Conservation (phyloP, 2,113 vertebrate genomes). For the Danio rerio region GRCz12tu NC_133195.1:18114001-18114500, state of each 20-base stretch:
- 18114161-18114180: not conserved
- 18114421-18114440: conserved; percentile 11
- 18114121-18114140: not conserved
- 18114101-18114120: conserved; percentile 68
- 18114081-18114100: conserved; percentile 72
- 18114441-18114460: conserved; percentile 11
- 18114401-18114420: conserved; percentile 33
- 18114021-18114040: conserved; percentile 26
- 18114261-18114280: not conserved
- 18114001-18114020: conserved; percentile 60
- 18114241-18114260: not conserved
- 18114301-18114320: conserved; percentile 5
- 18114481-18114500: conserved; percentile 29
- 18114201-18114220: conserved; percentile 68
- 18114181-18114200: conserved; percentile 74
- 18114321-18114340: not conserved
- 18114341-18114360: not conserved
- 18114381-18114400: conserved; percentile 17
- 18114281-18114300: conserved; percentile 12
- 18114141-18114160: conserved; percentile 5
- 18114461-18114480: conserved; percentile 19
- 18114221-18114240: not conserved
- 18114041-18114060: conserved; percentile 12
- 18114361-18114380: conserved; percentile 3
- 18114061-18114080: conserved; percentile 47